Conservation (phyloP, 1,140 invertebrate genomes). For the Drosophila sp. region DNA sequence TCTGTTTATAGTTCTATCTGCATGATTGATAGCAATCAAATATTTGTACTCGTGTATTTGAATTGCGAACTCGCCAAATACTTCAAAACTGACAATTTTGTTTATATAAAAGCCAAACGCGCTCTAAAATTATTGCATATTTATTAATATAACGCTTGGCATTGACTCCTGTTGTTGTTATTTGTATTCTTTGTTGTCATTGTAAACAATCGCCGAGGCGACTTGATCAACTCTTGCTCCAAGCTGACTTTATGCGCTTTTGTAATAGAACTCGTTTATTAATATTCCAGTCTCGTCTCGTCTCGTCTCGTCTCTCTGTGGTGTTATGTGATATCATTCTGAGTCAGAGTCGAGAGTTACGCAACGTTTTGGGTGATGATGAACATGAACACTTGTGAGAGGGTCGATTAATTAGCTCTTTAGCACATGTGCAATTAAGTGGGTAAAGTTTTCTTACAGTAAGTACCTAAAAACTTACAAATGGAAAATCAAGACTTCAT, state of each 20-base stretch:
- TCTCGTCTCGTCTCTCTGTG: slow-evolving; percentile 30
- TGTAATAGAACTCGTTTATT: slow-evolving; percentile 59
- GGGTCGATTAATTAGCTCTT: slow-evolving; percentile 25
- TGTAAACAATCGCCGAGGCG: slow-evolving; percentile 36
- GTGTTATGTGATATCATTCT: slow-evolving; percentile 45
- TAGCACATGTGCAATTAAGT: slow-evolving; percentile 6
- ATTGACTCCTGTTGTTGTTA: slow-evolving; percentile 11
- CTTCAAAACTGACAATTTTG: slow-evolving; percentile 13
- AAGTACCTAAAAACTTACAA: too few relatives aligned
- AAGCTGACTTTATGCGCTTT: slow-evolving; percentile 19
- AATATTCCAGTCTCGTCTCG: slow-evolving; percentile 49
- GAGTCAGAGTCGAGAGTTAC: slow-evolving; percentile 44
- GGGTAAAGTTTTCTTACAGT: too few relatives aligned
- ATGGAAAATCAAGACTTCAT: too few relatives aligned
- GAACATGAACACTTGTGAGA: slow-evolving; percentile 24
- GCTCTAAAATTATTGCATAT: slow-evolving; percentile 49
- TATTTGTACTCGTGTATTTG: slow-evolving; percentile 30
- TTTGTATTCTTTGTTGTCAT: slow-evolving; percentile 22
- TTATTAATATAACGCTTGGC: slow-evolving; percentile 55
- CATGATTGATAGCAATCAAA: slow-evolving; percentile 54
- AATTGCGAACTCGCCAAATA: slow-evolving; percentile 18
- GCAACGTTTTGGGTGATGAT: slow-evolving; percentile 26
- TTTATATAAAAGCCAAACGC: slow-evolving; percentile 31
- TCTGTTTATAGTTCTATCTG: slow-evolving; percentile 21
- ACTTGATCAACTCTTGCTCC: neutral